Evolutionary conservation across 1,140 invertebrate species (phyloP).

Genomic region (Drosophila sturtevanti): DNA sequence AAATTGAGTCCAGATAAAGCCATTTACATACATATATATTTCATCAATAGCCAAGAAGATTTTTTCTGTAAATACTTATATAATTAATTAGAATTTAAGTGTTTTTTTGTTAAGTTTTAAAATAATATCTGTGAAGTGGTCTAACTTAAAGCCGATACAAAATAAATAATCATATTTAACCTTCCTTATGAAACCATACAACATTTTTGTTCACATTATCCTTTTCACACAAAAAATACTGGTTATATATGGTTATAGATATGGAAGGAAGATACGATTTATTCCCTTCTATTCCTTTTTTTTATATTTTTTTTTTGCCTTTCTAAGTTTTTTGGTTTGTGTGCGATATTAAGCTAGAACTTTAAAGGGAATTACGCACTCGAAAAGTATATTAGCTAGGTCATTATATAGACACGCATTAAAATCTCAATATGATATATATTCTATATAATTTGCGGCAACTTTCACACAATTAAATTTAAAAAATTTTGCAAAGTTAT

Average conservation of each 20-base stretch:
- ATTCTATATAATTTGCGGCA: too few species aligned
- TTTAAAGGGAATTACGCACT: background rate
- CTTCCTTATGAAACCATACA: slow-evolving; percentile 12
- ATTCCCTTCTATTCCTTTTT: background rate
- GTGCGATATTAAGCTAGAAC: background rate
- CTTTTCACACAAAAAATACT: too few species aligned
- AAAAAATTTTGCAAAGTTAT: too few species aligned
- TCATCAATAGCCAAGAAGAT: slow-evolving; percentile 31
- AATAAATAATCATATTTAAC: slow-evolving; percentile 53
- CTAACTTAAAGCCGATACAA: slow-evolving; percentile 49
- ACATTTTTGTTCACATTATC: background rate
- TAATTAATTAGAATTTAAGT: slow-evolving; percentile 50
- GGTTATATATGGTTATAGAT: too few species aligned
- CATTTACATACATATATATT: slow-evolving; percentile 18
- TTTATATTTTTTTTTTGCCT: background rate
- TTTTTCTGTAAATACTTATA: slow-evolving; percentile 42
- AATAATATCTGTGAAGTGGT: slow-evolving; percentile 50
- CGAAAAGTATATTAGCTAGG: background rate
- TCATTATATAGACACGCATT: background rate
- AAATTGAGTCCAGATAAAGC: slow-evolving; percentile 15
- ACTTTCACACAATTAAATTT: too few species aligned
- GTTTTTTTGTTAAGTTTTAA: slow-evolving; percentile 56
- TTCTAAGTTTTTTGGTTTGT: background rate
- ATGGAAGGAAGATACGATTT: background rate
- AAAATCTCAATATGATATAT: too few species aligned